Evolutionary conservation across 2,888 invertebrate species (phyloP).

Genomic region (Zhengitettix transpicula): DNA sequence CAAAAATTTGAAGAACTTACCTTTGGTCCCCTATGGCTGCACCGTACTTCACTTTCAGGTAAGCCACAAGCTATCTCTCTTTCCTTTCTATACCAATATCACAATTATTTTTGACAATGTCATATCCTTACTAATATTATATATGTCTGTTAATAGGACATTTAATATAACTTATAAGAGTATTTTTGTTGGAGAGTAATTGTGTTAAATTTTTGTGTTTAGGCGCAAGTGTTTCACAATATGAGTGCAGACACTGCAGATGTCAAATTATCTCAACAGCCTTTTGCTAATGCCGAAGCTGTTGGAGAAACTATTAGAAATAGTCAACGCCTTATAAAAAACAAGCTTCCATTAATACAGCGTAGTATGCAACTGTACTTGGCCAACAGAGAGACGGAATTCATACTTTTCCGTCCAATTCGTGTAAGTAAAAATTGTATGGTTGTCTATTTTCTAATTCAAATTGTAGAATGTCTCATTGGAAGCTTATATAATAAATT

Average conservation of each 20-base stretch:
- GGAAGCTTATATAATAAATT: too few relatives aligned
- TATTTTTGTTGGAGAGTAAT: neutral
- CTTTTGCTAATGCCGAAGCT: constrained; percentile 36
- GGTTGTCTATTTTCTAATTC: too few relatives aligned
- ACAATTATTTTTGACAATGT: too few relatives aligned
- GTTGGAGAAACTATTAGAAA: constrained; percentile 58
- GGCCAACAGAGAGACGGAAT: constrained; percentile 92
- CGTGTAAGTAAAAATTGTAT: constrained; percentile 37
- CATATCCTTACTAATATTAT: too few relatives aligned
- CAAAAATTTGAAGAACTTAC: too few relatives aligned
- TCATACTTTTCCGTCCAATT: constrained; percentile 87
- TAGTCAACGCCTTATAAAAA: constrained; percentile 61
- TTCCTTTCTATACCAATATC: too few relatives aligned
- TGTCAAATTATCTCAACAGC: constrained; percentile 6
- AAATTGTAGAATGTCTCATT: too few relatives aligned
- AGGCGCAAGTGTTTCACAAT: constrained; percentile 20
- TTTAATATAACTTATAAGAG: too few relatives aligned
- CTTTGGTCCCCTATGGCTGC: too few relatives aligned
- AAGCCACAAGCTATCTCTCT: too few relatives aligned
- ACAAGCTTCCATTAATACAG: constrained; percentile 62
- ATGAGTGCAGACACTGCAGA: constrained; percentile 1
- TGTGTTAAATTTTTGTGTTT: constrained; percentile 51
- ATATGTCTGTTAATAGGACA: too few relatives aligned
- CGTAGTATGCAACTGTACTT: constrained; percentile 88
- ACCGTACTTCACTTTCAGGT: too few relatives aligned